These are phyloP conservation scores for Andrena minutula DNA, from an alignment of 2,888 invertebrate genomes.

Conservation along the genomic window DNA sequence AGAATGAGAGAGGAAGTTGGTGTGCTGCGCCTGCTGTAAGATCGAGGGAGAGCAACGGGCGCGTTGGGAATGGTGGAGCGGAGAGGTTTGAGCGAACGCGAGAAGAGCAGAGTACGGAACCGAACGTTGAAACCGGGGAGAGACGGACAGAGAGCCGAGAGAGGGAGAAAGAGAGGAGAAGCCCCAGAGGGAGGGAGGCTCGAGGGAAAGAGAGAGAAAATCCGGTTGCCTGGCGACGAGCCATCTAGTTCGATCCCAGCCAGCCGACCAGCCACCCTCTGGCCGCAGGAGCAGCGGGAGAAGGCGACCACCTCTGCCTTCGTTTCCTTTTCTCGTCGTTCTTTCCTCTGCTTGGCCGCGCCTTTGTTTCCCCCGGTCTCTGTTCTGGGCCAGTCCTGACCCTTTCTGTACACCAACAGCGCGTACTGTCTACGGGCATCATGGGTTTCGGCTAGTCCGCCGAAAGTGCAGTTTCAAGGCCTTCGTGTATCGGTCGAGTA, in stretches of 20 bases:
- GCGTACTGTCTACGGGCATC: not conserved
- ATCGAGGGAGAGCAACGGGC: slow-evolving; percentile 40
- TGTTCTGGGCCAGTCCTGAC: not conserved
- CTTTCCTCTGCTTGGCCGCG: slow-evolving; percentile 30
- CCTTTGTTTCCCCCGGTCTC: slow-evolving; percentile 22
- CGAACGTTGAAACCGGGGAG: slow-evolving; percentile 20
- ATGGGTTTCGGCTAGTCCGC: slow-evolving; percentile 31
- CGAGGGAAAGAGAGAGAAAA: slow-evolving; percentile 62
- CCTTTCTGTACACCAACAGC: not conserved
- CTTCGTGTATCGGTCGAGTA: slow-evolving; percentile 24
- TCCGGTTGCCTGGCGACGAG: slow-evolving; percentile 84
- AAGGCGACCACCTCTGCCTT: slow-evolving; percentile 45
- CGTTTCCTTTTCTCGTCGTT: slow-evolving; percentile 51
- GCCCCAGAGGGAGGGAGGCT: slow-evolving; percentile 14
- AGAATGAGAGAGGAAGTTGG: slow-evolving; percentile 39
- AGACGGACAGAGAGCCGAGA: slow-evolving; percentile 29
- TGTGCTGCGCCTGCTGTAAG: slow-evolving; percentile 36
- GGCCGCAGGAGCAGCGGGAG: slow-evolving; percentile 70
- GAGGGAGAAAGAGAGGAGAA: slow-evolving; percentile 8
- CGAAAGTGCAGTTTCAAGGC: slow-evolving; percentile 55
- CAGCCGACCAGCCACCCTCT: slow-evolving; percentile 77
- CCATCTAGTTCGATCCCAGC: slow-evolving; percentile 85
- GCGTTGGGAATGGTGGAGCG: slow-evolving; percentile 33
- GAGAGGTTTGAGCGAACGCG: slow-evolving; percentile 19
- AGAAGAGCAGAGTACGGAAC: slow-evolving; percentile 39